Base-by-base conservation (phyloP, 2,797 vertebrate species). In the Sphenopsis melanotis region DNA sequence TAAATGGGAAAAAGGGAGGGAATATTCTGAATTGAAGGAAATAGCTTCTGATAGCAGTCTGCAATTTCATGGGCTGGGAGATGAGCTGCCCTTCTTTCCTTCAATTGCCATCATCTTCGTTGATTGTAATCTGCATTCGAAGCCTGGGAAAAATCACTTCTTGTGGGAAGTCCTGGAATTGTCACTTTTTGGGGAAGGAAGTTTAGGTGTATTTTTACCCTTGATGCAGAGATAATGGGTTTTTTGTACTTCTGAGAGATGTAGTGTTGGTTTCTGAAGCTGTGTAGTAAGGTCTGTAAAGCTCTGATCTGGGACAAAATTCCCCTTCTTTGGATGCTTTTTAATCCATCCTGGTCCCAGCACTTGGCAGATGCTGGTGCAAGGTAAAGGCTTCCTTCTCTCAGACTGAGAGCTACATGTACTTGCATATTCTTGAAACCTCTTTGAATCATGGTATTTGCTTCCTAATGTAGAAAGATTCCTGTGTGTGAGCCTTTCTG, bases 21-120 rank as follows among this genome's bases (percentile, higher is more conserved):
- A 89, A 92, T 94, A 76, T 79, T 94, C 83, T 96, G 93, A 96
- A 97, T 96, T 76, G 89, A 91, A 95, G 95, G 96, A 97, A 97
- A 95, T 96, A 84, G 89, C 92, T 94, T 97, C 83, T 97, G 92
- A 94, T 96, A 79, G 90, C 65, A 94, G 90, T 65, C 82, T 93
- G 93, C 93, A 96, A 82, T 97, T 97, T 97, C 77, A 89, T 41
- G 90, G 94, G 61, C 77, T 74, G 59, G 78, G 71, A 95, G 95
- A 97, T 87, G 95, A 93, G 71, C 92, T 90, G 95, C 87, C 93
- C 95, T 72, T 86, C 93, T 96, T 80, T 78, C 46, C 61, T 81
- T 95, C 94, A 87, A 55, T 89, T 97, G 94, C 94, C 63, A 97
- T 97, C 83, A 96, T 64, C 70, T 87, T 81, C 46, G 72, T 92